Conservation (phyloP, 2,888 invertebrate species). For the Copidosoma aretas region DNA sequence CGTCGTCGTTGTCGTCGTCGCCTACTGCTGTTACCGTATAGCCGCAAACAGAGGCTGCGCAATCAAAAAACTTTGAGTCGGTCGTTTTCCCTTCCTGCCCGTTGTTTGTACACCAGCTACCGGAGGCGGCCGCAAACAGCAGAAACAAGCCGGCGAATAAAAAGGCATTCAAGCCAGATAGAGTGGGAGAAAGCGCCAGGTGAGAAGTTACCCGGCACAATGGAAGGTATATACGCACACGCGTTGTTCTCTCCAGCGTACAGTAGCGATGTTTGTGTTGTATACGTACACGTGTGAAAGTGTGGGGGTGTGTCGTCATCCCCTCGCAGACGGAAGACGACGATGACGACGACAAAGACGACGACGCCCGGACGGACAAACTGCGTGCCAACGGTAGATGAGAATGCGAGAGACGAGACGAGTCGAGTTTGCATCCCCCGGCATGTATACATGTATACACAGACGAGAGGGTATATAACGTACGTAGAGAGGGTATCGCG, state of each 20-base stretch:
- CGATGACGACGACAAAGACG: too few relatives aligned
- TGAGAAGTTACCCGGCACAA: slow-evolving; percentile 25
- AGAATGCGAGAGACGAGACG: slow-evolving; percentile 43
- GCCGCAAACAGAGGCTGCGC: background rate
- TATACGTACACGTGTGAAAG: too few relatives aligned
- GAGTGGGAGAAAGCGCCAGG: slow-evolving; percentile 16
- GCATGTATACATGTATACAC: background rate
- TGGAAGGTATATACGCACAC: too few relatives aligned
- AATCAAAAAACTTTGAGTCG: slow-evolving; percentile 19
- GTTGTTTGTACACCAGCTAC: too few relatives aligned
- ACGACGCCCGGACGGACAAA: slow-evolving; percentile 9
- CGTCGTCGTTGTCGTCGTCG: too few relatives aligned
- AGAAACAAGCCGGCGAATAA: slow-evolving; percentile 10
- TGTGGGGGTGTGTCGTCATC: background rate
- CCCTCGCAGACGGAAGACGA: slow-evolving; percentile 5
- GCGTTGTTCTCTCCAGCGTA: too few relatives aligned
- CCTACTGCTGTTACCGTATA: background rate
- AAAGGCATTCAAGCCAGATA: slow-evolving; percentile 19
- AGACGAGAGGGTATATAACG: slow-evolving; percentile 27
- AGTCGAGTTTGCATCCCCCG: slow-evolving; percentile 45
- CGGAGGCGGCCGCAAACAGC: background rate
- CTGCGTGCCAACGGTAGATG: background rate
- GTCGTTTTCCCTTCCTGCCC: background rate
- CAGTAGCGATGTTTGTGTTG: too few relatives aligned
- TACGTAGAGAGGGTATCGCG: slow-evolving; percentile 33